Evolutionary conservation across 2,113 vertebrate genomes (phyloP), one percentile per base, ranked within the genome.

Genomic region (Oenanthe oenanthe): DNA sequence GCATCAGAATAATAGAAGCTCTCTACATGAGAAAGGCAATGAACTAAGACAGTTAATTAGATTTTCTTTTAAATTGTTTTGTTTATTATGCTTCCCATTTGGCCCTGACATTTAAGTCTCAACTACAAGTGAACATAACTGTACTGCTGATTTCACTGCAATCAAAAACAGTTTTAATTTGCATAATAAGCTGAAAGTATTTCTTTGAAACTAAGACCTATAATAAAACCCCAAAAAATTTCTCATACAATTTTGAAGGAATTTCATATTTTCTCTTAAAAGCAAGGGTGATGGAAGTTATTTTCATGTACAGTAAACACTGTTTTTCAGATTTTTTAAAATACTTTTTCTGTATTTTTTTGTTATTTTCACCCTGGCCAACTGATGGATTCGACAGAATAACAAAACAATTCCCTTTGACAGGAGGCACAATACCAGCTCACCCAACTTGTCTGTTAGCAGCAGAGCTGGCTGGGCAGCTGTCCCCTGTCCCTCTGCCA

Each of bases 391-490:
- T 79, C 2, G 10, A 18, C 26, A 85, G 75, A 84, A 84, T 50
- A 90, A 77, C 38, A 60, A 67, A 89, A 54, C 56, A 38, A 38
- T 89, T 90, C 40, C 38, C 29, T 93, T 79, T 94, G 93, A 94
- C 90, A 91, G 62, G 51, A 91, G 54, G 77, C 79, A 94, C 82
- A 95, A 92, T 90, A 92, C 60, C 5, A 5, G 61, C 75, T 92
- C 78, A 54, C 83, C 31, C 77, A 5, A 34, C 67, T 70, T 91
- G 74, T 88, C 88, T 96, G 54, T 45, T 63, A 91, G 74, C 62
- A 95, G 10, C 31, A 75, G 93, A 79, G 57, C 91, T 93, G 94
- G 56, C 88, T 94, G 83, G 95, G 88, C 94, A 96, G 96, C 96
- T 97, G 97, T 87, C 85, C 76, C 47, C 57, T 76, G 89, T 96